Evolutionary conservation across 2,797 vertebrate genomes (phyloP).

Genomic region (Labroides dimidiatus): DNA sequence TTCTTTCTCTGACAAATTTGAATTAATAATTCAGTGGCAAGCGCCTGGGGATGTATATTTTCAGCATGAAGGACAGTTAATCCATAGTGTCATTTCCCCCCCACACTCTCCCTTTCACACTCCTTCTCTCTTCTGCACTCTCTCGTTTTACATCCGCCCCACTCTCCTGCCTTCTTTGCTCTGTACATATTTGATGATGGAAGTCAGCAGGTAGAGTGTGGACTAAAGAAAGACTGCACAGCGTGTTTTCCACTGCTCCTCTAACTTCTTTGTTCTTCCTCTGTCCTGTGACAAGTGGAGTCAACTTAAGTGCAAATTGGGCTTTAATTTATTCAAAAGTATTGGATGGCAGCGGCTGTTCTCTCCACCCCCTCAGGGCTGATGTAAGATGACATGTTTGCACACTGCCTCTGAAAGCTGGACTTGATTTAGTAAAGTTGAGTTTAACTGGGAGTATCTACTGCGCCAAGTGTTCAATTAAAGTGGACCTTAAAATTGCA

Average conservation of each 20-base stretch:
- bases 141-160: slow-evolving; percentile 47
- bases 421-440: slow-evolving; percentile 47
- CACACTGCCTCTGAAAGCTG: slow-evolving; percentile 59
- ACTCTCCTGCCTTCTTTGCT: slow-evolving; percentile 44
- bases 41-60: slow-evolving; percentile 88
- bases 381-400: slow-evolving; percentile 76
- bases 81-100: slow-evolving; percentile 81
- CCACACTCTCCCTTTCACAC: slow-evolving; percentile 42
- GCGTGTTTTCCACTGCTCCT: slow-evolving; percentile 32
- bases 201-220: slow-evolving; percentile 69
- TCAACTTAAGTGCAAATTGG: slow-evolving; percentile 63
- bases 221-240: slow-evolving; percentile 72
- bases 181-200: slow-evolving; percentile 67
- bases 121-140: slow-evolving; percentile 45
- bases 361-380: slow-evolving; percentile 39
- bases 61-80: slow-evolving; percentile 90
- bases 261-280: slow-evolving; percentile 54
- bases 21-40: slow-evolving; percentile 90
- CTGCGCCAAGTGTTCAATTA: slow-evolving; percentile 6
- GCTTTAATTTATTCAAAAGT: slow-evolving; percentile 65
- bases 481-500: slow-evolving; percentile 32
- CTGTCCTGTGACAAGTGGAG: slow-evolving; percentile 43
- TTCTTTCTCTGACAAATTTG: slow-evolving; percentile 86
- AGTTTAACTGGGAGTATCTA: slow-evolving; percentile 18
- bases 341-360: slow-evolving; percentile 37